A percentile compares a stretch with the other conserved stretches of the same genome.
These are phyloP conservation scores for Oeneis ivallda DNA, from an alignment of 2,888 invertebrate genomes.

Conservation along the genomic window DNA sequence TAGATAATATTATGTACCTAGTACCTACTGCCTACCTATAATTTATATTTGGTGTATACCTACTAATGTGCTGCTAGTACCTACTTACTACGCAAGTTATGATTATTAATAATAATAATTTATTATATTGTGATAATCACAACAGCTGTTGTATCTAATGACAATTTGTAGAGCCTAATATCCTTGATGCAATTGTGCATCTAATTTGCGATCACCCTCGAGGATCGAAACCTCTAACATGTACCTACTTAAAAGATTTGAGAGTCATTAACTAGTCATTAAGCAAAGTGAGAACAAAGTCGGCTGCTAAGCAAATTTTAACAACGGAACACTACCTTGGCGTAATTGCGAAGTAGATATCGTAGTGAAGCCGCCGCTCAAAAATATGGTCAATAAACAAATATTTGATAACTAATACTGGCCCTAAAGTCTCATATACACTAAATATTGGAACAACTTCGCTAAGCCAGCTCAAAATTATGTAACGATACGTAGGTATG, in stretches of 20 bases:
- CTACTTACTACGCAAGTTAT: too few species aligned
- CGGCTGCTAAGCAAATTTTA: conserved; percentile 42
- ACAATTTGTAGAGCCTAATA: too few species aligned
- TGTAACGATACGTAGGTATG: conserved; percentile 73
- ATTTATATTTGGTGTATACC: too few species aligned
- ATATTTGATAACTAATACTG: conserved; percentile 76
- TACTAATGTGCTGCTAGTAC: too few species aligned
- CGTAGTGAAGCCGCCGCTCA: conserved; percentile 60
- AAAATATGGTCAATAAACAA: conserved; percentile 70
- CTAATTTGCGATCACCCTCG: too few species aligned
- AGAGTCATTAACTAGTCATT: conserved; percentile 11
- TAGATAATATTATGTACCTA: too few species aligned
- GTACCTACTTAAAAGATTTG: conserved; percentile 8
- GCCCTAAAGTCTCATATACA: conserved; percentile 72
- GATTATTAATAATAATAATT: too few species aligned
- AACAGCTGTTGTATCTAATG: too few species aligned
- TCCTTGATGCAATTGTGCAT: too few species aligned
- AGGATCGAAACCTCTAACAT: neutral
- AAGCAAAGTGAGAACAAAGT: conserved; percentile 15
- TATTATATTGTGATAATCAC: too few species aligned
- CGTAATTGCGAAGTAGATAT: conserved; percentile 61
- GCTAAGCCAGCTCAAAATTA: conserved; percentile 76
- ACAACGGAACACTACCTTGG: conserved; percentile 55
- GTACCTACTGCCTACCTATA: too few species aligned
- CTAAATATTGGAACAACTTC: conserved; percentile 74